Evolutionary conservation across 2,888 invertebrate species (phyloP), one percentile per base, ranked within the genome.

Genomic region (Apantesis nais): DNA sequence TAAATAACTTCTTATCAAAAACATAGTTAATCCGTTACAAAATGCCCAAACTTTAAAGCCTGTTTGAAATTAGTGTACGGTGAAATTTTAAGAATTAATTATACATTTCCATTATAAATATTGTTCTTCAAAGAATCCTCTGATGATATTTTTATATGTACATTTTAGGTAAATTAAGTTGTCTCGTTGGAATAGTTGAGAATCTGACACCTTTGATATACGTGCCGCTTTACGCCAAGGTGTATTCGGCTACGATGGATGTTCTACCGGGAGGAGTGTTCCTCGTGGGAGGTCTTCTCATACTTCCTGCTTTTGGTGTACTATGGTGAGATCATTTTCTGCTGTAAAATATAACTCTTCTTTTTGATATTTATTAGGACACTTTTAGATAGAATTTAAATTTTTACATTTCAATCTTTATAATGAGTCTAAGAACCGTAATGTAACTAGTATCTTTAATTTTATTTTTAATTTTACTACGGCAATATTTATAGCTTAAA

Each of bases 161-260:
- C n/a, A n/a, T 52, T 52, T 19, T n/a, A 97, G 97, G 97, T 22
- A 97, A 97, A 90, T 95, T 97, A 2, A 97, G 97, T 85, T 97
- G 97, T 0, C 85, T 97, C 63, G 96, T 97, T 78, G 96, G 96
- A 0, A 94, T 97, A 5, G 96, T 96, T 69, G 91, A 97, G 75
- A 97, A 96, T 31, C 84, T 97, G 48, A 96, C 96, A 96, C 97
- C 97, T 0, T 87, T 97, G 62, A 90, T 97, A n/a, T 97, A 97
- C 83, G 96, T 97, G 9, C 97, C 97, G 0, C 93, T 97, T 91
- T 97, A 97, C 88, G 96, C 96, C 67, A 95, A 95, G 37, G 95
- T 97, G 29, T 97, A 97, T 78, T 94, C 95, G 0, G 95, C 96
- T 2, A 97, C 97, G 0, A 96, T 97, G 93, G 94, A 96, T 74